Evolutionary conservation across 1,140 invertebrate genomes (phyloP).

Genomic region (Ruditapes philippinarum): DNA sequence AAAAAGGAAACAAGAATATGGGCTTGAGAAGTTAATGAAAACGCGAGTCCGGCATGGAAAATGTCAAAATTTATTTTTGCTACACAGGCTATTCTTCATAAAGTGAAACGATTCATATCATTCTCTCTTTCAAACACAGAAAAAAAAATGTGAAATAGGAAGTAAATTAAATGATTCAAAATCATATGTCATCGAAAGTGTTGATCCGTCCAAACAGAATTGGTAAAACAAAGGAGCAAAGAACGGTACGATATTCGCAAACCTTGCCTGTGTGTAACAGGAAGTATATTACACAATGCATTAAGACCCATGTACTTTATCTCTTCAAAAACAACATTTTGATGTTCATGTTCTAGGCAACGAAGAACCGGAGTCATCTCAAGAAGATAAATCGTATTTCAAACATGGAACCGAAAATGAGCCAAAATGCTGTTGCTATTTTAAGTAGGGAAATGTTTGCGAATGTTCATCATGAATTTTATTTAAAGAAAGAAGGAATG

Average conservation of each 20-base stretch:
- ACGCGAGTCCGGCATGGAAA: neutral
- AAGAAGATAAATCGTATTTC: too few relatives aligned
- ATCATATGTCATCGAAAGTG: neutral
- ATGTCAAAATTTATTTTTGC: neutral
- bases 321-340: too few relatives aligned
- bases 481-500: neutral
- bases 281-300: neutral
- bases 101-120: neutral
- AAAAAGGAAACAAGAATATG: constrained; percentile 11
- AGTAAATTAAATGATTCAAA: neutral
- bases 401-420: too few relatives aligned
- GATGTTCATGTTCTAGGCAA: too few relatives aligned
- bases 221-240: neutral
- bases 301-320: neutral
- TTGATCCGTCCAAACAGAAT: neutral
- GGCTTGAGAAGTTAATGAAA: neutral
- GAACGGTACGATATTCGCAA: neutral
- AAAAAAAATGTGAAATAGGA: neutral
- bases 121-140: neutral
- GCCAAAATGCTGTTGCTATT: too few relatives aligned
- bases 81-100: neutral
- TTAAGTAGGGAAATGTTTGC: too few relatives aligned
- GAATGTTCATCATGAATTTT: too few relatives aligned
- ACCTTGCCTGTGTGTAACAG: neutral
- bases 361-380: too few relatives aligned